phyloP scores from a whole-genome alignment of 2,113 vertebrate genomes.

The Eolophus roseicapilla region DNA sequence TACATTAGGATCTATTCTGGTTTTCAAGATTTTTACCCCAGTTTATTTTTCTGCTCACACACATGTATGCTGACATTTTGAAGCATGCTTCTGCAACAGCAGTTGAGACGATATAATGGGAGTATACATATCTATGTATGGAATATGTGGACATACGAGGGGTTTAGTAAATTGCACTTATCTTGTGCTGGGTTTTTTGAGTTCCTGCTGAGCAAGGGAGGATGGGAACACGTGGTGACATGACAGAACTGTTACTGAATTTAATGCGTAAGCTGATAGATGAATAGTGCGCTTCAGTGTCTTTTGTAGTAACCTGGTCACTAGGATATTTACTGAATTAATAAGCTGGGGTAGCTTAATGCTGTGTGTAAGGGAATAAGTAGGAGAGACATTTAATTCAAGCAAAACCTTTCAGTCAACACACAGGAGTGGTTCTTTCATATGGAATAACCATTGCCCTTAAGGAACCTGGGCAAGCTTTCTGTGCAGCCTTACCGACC shows the following conservation, averaged over 20 bases:
- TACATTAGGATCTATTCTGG: neutral
- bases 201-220: neutral
- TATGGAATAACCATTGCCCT: neutral
- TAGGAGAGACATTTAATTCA: neutral
- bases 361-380: neutral
- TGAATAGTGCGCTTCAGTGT: neutral
- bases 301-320: neutral
- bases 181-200: neutral
- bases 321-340: neutral
- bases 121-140: accelerated
- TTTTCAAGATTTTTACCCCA: neutral
- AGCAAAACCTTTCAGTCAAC: neutral
- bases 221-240: neutral
- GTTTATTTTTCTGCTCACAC: neutral
- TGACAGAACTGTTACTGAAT: neutral
- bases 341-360: neutral
- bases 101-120: neutral
- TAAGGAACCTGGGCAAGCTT: neutral
- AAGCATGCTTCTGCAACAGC: neutral
- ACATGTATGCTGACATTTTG: neutral
- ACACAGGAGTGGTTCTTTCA: neutral
- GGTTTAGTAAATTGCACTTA: neutral
- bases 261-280: neutral
- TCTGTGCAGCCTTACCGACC: neutral
- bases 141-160: neutral